Evolutionary conservation across 2,113 vertebrate genomes (phyloP).

Genomic region (Poecilia latipinna): DNA sequence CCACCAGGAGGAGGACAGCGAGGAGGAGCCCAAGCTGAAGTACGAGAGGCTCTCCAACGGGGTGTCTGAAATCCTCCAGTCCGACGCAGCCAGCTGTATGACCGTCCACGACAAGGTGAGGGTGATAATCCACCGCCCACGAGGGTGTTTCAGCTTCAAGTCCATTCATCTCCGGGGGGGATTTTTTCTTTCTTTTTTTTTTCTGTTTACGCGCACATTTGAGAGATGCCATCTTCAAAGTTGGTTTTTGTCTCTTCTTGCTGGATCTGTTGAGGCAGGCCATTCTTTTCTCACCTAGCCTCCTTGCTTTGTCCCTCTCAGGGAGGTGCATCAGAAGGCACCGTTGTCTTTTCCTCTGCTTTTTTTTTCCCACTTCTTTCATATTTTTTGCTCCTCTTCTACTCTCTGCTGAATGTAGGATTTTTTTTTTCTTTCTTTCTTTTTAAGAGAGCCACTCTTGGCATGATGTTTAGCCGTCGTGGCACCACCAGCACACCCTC

Average conservation of each 20-base stretch:
- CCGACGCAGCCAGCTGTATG: slow-evolving; percentile 98
- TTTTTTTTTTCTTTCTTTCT: slow-evolving; percentile 62
- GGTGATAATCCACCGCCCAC: slow-evolving; percentile 37
- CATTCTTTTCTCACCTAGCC: slow-evolving; percentile 60
- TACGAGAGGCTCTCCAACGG: slow-evolving; percentile 96
- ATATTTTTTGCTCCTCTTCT: slow-evolving; percentile 46
- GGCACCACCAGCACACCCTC: slow-evolving; percentile 90
- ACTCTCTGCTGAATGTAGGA: slow-evolving; percentile 67
- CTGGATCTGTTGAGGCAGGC: slow-evolving; percentile 45
- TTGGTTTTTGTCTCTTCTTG: slow-evolving; percentile 34
- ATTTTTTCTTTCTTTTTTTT: slow-evolving; percentile 39
- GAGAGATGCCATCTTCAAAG: slow-evolving; percentile 55
- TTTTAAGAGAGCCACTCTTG: slow-evolving; percentile 85
- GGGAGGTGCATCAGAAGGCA: slow-evolving; percentile 49
- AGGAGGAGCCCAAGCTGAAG: slow-evolving; percentile 98
- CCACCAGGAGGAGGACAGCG: slow-evolving; percentile 93
- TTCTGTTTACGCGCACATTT: slow-evolving; percentile 53
- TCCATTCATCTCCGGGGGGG: slow-evolving; percentile 17
- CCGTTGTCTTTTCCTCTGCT: slow-evolving; percentile 56
- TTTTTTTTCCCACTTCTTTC: slow-evolving; percentile 56
- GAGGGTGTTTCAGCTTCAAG: slow-evolving; percentile 32
- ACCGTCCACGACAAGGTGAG: slow-evolving; percentile 97
- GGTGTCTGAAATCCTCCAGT: slow-evolving; percentile 95
- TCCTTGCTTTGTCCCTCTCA: slow-evolving; percentile 40
- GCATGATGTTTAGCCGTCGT: slow-evolving; percentile 88